Evolutionary conservation across 2,113 vertebrate genomes (phyloP).

Genomic region (Oreochromis aureus): DNA sequence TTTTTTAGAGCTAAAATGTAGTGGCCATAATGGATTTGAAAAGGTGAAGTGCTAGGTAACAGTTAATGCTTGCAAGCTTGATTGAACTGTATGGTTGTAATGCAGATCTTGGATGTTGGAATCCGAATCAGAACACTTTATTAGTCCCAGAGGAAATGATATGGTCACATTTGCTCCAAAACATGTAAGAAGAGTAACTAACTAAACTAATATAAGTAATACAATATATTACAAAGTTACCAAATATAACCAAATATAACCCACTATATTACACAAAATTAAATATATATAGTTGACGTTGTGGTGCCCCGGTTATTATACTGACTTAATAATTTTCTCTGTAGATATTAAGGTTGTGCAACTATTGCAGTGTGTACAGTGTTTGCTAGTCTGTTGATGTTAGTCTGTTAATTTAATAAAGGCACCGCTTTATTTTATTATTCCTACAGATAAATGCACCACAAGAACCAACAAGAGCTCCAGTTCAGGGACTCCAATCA

Average conservation of each 20-base stretch:
- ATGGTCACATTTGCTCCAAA: not conserved
- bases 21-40: not conserved
- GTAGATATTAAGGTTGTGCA: not conserved
- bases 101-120: not conserved
- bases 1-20: not conserved
- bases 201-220: not conserved
- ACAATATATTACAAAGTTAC: not conserved
- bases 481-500: not conserved
- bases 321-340: not conserved
- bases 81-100: not conserved
- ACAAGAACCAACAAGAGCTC: not conserved
- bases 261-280: not conserved
- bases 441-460: not conserved
- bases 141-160: not conserved
- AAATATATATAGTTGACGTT: not conserved
- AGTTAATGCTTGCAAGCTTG: not conserved
- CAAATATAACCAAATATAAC: not conserved
- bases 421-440: not conserved
- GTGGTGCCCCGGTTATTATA: not conserved
- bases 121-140: not conserved
- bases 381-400: not conserved
- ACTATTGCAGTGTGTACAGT: not conserved
- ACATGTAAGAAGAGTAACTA: not conserved
- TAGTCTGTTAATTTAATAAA: not conserved
- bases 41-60: not conserved